These are phyloP conservation scores for Ceryle rudis DNA, from an alignment of 2,797 vertebrate species.

Conservation along the genomic window DNA sequence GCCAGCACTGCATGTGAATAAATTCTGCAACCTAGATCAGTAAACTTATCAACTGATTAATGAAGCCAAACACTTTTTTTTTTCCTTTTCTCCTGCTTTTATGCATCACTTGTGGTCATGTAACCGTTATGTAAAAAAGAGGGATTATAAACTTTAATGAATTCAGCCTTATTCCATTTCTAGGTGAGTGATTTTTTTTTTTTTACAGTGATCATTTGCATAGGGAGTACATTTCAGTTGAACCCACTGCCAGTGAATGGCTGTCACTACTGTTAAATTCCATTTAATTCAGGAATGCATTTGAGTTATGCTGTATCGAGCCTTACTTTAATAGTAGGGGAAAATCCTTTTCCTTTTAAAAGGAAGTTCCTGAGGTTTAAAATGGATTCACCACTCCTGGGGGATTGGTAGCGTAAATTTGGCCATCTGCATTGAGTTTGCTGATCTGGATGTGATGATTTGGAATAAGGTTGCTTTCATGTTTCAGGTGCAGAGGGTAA, in stretches of 20 bases:
- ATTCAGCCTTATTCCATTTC: conserved; percentile 49
- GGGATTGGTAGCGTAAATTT: not conserved
- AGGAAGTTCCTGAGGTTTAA: not conserved
- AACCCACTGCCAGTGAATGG: not conserved
- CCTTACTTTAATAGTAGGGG: not conserved
- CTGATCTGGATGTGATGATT: not conserved
- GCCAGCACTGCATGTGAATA: not conserved
- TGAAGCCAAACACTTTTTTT: conserved; percentile 13
- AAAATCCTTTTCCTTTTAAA: not conserved
- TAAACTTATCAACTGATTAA: conserved; percentile 38
- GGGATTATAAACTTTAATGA: conserved; percentile 65
- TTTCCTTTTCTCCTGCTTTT: not conserved
- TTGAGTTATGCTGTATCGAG: not conserved
- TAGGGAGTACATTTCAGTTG: not conserved
- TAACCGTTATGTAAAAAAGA: conserved; percentile 53
- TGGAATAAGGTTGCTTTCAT: not conserved
- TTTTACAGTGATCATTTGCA: not conserved
- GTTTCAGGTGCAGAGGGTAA: not conserved
- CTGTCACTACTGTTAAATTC: not conserved
- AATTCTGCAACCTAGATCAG: conserved; percentile 17
- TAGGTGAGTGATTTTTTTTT: not conserved
- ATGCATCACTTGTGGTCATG: conserved; percentile 35
- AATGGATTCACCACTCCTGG: not conserved
- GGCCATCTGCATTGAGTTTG: not conserved
- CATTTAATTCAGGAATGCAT: not conserved